These are phyloP conservation scores for Samia ricini DNA, from an alignment of 1,140 invertebrate genomes.

Conservation along the genomic window DNA sequence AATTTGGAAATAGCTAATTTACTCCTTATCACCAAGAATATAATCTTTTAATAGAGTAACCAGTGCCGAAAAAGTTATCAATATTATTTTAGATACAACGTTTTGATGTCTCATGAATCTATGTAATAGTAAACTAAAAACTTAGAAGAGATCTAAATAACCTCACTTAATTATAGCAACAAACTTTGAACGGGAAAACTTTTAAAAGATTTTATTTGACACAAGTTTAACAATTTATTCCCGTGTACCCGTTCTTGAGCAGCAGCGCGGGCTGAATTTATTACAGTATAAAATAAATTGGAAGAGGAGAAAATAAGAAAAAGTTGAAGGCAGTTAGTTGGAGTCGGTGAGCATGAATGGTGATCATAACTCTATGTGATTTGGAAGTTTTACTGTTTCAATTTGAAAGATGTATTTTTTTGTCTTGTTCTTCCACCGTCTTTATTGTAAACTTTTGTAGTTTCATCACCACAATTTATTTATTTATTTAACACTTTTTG, in stretches of 20 bases:
- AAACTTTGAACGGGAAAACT: not conserved
- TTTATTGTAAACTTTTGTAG: too few relatives aligned
- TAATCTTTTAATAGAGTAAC: too few relatives aligned
- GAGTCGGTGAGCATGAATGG: constrained; percentile 19
- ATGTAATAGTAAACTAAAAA: too few relatives aligned
- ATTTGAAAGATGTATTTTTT: not conserved
- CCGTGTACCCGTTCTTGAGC: not conserved
- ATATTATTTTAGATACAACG: too few relatives aligned
- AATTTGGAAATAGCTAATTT: too few relatives aligned
- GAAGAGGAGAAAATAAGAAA: constrained; percentile 12
- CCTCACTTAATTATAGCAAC: not conserved
- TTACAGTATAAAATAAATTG: constrained; percentile 12
- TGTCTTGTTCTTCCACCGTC: not conserved
- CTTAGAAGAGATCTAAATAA: too few relatives aligned
- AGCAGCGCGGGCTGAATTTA: constrained; percentile 4
- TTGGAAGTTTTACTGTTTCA: not conserved
- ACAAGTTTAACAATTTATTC: constrained; percentile 10
- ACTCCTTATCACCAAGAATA: too few relatives aligned
- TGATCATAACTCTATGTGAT: constrained; percentile 14
- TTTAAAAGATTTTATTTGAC: not conserved
- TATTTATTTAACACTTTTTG: too few relatives aligned
- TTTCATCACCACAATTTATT: too few relatives aligned
- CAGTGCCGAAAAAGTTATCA: too few relatives aligned
- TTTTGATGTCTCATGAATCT: too few relatives aligned
- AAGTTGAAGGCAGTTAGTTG: constrained; percentile 11